Conservation (phyloP, 2,797 vertebrate genomes). For the Rhynchonycteris naso region DNA sequence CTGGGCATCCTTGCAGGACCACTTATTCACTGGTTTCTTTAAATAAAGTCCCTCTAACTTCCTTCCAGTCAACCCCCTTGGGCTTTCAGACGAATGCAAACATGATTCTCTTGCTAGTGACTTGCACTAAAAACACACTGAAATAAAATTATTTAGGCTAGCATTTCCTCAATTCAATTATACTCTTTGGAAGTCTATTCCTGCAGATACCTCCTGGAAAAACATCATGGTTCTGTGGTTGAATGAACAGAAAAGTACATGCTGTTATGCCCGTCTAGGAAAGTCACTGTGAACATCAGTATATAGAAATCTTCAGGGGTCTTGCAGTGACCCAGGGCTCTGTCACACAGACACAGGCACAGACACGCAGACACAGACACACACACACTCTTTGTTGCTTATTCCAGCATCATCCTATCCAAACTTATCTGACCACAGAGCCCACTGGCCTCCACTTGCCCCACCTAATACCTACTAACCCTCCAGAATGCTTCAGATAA, state of each 20-base stretch:
- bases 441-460: background rate
- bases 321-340: too few species aligned
- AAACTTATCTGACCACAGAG: background rate
- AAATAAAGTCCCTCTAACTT: constrained; percentile 32
- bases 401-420: background rate
- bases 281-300: background rate
- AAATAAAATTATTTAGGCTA: constrained; percentile 47
- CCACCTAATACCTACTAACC: background rate
- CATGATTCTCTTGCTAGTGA: background rate
- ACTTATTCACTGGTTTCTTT: background rate
- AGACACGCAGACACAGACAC: too few species aligned
- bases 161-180: constrained; percentile 31
- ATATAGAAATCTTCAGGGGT: background rate
- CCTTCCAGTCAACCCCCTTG: constrained; percentile 20
- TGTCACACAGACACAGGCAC: too few species aligned
- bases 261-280: background rate
- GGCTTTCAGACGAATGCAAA: constrained; percentile 25
- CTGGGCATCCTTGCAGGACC: background rate
- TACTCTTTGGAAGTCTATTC: background rate
- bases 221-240: background rate
- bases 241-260: constrained; percentile 13
- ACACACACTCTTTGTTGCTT: background rate
- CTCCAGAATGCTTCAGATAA: background rate
- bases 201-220: background rate
- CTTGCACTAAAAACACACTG: background rate